phyloP scores from a whole-genome alignment of 2,113 vertebrate species.

The Pelodiscus sinensis region DNA sequence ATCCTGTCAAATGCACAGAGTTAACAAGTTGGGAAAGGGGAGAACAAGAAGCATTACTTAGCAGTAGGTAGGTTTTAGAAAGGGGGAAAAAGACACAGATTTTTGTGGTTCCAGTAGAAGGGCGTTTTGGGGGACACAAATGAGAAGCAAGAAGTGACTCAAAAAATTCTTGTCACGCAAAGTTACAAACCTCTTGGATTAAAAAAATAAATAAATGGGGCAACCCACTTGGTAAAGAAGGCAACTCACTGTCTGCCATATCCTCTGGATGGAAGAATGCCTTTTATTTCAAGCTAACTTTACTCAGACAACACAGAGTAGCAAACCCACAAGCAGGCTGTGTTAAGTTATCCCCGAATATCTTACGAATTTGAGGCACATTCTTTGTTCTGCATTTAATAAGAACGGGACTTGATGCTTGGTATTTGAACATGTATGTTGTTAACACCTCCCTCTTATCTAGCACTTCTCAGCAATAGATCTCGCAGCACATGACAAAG shows the following conservation, averaged over 20 bases:
- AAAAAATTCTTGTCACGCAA: background rate
- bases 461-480: background rate
- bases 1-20: background rate
- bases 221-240: background rate
- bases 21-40: background rate
- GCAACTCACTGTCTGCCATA: background rate
- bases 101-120: background rate
- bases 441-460: background rate
- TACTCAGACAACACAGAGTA: background rate
- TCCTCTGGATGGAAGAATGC: background rate
- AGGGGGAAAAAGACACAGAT: background rate
- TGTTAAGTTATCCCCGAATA: background rate
- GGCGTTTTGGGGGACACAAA: background rate
- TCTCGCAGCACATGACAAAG: background rate
- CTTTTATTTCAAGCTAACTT: background rate
- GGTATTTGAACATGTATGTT: background rate
- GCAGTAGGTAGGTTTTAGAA: background rate
- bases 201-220: background rate
- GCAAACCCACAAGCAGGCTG: background rate
- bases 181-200: background rate
- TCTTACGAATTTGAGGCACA: background rate
- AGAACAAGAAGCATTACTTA: background rate
- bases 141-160: background rate
- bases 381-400: background rate
- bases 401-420: background rate